Conservation (phyloP, 2,113 vertebrate genomes). For the Dicentrarchus labrax region DNA sequence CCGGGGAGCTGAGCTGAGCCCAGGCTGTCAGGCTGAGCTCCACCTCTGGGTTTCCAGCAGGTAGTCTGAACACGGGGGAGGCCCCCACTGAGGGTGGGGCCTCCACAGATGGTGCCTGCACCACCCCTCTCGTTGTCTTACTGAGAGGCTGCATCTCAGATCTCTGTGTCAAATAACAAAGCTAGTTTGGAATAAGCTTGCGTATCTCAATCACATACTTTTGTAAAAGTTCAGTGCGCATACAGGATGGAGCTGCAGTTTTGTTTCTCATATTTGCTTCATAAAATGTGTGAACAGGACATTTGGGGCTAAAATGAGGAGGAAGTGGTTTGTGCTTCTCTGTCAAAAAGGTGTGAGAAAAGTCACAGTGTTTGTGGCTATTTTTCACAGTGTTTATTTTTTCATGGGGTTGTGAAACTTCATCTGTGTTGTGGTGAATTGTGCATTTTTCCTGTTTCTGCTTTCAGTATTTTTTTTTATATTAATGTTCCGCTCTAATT, state of each 20-base stretch:
- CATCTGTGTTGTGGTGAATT: slow-evolving; percentile 47
- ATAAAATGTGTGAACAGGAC: slow-evolving; percentile 81
- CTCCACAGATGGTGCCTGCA: slow-evolving; percentile 79
- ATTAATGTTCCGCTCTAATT: slow-evolving; percentile 77
- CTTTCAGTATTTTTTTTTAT: slow-evolving; percentile 56
- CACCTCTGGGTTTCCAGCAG: slow-evolving; percentile 83
- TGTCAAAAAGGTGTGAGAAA: slow-evolving; percentile 78
- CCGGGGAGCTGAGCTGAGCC: slow-evolving; percentile 71
- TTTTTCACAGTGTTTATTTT: slow-evolving; percentile 73
- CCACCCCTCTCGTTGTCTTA: slow-evolving; percentile 54
- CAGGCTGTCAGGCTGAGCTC: slow-evolving; percentile 80
- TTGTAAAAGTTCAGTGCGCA: slow-evolving; percentile 9
- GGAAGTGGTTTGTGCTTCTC: slow-evolving; percentile 85
- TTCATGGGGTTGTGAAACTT: slow-evolving; percentile 66
- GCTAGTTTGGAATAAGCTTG: slow-evolving; percentile 28
- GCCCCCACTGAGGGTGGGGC: slow-evolving; percentile 66
- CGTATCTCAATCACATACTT: not conserved
- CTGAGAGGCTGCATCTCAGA: slow-evolving; percentile 41
- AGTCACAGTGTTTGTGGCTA: slow-evolving; percentile 73
- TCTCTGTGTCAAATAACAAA: slow-evolving; percentile 45
- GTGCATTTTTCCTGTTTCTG: slow-evolving; percentile 65
- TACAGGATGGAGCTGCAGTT: slow-evolving; percentile 60
- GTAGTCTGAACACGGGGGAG: slow-evolving; percentile 65
- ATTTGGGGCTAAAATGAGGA: slow-evolving; percentile 81
- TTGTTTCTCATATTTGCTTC: slow-evolving; percentile 77